phyloP scores from a whole-genome alignment of 2,113 vertebrate species.

The Pimephales promelas region DNA sequence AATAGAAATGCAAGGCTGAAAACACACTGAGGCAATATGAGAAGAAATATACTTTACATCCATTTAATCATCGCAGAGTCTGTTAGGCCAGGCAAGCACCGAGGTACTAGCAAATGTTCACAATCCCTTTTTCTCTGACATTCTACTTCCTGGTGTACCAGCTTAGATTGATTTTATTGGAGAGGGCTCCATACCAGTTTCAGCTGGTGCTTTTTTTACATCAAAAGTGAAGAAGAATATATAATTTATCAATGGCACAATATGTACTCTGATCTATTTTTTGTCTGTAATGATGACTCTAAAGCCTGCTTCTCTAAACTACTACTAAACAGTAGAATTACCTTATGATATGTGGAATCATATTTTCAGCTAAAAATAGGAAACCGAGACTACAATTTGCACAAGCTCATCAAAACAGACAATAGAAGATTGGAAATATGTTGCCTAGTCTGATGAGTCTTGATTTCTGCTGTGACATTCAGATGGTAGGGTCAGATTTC shows the following conservation, averaged over 20 bases:
- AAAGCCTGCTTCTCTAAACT: neutral
- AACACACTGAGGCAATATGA: slow-evolving; percentile 71
- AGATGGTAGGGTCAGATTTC: too few relatives aligned
- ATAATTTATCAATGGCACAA: neutral
- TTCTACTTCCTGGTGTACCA: slow-evolving; percentile 51
- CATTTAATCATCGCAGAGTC: slow-evolving; percentile 73
- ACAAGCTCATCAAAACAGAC: too few relatives aligned
- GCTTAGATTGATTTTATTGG: slow-evolving; percentile 69
- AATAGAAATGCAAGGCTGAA: slow-evolving; percentile 74
- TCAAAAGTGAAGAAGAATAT: neutral
- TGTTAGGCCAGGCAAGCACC: slow-evolving; percentile 59
- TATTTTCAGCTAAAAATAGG: too few relatives aligned
- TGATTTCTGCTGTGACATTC: too few relatives aligned
- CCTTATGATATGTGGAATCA: too few relatives aligned
- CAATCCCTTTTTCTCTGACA: slow-evolving; percentile 24
- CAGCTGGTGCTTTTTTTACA: neutral
- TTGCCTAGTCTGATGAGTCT: too few relatives aligned
- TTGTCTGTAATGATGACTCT: neutral
- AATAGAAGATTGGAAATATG: too few relatives aligned
- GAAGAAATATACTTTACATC: slow-evolving; percentile 77
- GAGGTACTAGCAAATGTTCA: slow-evolving; percentile 47
- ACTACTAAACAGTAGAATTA: neutral
- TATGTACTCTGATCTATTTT: neutral
- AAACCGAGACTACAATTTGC: too few relatives aligned
- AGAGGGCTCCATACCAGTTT: slow-evolving; percentile 44